Base-by-base conservation (phyloP, 2,888 invertebrate species). In the Incurvaria masculella region DNA sequence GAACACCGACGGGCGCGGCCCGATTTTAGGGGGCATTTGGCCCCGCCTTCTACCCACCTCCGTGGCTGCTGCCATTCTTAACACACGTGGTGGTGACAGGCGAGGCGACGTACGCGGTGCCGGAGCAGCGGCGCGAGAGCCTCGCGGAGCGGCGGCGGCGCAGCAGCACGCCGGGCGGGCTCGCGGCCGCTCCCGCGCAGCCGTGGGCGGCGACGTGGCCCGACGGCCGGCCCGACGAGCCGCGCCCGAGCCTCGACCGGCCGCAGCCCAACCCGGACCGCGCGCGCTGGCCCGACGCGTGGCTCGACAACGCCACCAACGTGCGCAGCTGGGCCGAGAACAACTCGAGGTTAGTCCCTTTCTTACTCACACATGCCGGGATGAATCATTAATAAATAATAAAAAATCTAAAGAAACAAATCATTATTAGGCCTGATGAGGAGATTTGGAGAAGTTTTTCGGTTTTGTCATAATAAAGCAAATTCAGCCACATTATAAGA, bases 51-150 rank as follows among this genome's bases (percentile, higher is more conserved):
- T n/a, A n/a, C n/a, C n/a, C n/a, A n/a, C n/a, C n/a, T n/a, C n/a
- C n/a, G n/a, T n/a, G n/a, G n/a, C n/a, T n/a, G n/a, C n/a, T n/a
- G n/a, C n/a, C n/a, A n/a, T n/a, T n/a, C n/a, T n/a, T n/a, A n/a
- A n/a, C n/a, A n/a, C n/a, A n/a, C n/a, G n/a, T n/a, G n/a, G n/a
- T n/a, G n/a, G n/a, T n/a, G n/a, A n/a, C 54, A 62, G 58, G 63
- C 58, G 76, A 78, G 61, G 74, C 73, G 19, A 78, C 76, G 8
- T 78, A 78, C 58, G 75, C 76, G 1, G 74, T 78, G 0, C 76
- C 76, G 0, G 72, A 70, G 41, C 73, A 71, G 56, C 72, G 72
- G 44, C 65, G 69, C 1, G 72, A 72, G 47, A 69, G 69, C 20
- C 58, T 76, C 0, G 68, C 72, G 48, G 74, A 73, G 52, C 64